Evolutionary conservation across 1,140 invertebrate genomes (phyloP), one percentile per base, ranked within the genome.

Genomic region (Dendroctonus valens): DNA sequence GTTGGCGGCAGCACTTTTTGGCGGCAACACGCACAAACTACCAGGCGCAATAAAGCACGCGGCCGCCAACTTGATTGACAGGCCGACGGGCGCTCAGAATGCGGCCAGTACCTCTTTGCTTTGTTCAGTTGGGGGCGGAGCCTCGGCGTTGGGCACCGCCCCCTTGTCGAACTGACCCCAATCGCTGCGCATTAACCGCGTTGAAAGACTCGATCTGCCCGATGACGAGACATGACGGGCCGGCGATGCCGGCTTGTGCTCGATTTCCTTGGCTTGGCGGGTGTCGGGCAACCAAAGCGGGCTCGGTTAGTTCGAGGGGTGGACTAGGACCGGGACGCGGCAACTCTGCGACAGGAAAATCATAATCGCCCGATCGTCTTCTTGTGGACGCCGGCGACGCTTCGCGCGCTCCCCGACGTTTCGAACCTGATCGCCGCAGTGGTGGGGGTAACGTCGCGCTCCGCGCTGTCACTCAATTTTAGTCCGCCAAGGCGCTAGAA

Each of bases 171-270:
- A 77, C 59, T 76, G 77, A 78, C 77, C 74, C 70, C 72, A 73
- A 75, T 72, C 71, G 73, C 73, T 77, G 76, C 74, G 74, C 76
- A 71, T 68, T 70, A 67, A 69, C 67, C 69, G 62, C 65, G 67
- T 62, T 69, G 55, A 65, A 74, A 77, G 75, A 77, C 75, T 72
- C 74, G 70, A 73, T 75, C 72, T 62, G 61, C 66, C 70, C 62
- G 66, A 74, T 79, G 77, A 79, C 76, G 77, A 78, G 75, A 74
- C 73, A 74, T 78, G 77, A 79, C 78, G 78, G 72, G 64, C 48
- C 69, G 67, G 65, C 46, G 67, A 59, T 63, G 66, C 66, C 66
- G 58, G 14, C 57, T 59, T 60, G n/a, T 60, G 26, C 26, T 26
- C 26, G 26, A 26, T 26, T 26, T 2, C 26, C 26, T 26, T 1